Conservation (phyloP, 2,797 vertebrate genomes). For the Pseudochaenichthys georgianus region DNA sequence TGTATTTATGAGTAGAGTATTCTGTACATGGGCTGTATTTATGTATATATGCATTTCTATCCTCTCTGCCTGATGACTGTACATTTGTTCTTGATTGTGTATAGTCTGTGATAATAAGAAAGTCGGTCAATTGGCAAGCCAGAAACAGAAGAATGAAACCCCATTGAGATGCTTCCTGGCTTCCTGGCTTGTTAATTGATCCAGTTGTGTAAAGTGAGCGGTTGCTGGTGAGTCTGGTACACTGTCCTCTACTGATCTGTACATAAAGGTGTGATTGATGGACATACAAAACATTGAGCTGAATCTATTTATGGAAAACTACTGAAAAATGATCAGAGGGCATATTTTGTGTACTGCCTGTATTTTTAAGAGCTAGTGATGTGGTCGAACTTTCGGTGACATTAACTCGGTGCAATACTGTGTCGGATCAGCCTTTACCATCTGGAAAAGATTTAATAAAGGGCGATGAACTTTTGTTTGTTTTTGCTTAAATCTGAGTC, state of each 20-base stretch:
- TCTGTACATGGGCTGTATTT: conserved; percentile 49
- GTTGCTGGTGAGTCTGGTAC: conserved; percentile 17
- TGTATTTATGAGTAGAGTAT: conserved; percentile 60
- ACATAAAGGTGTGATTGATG: conserved; percentile 69
- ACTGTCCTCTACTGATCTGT: conserved; percentile 55
- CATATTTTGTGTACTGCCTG: conserved; percentile 87
- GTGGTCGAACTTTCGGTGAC: conserved; percentile 76
- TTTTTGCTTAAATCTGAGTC: background rate
- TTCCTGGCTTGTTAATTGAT: background rate
- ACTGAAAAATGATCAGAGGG: conserved; percentile 82
- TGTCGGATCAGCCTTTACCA: conserved; percentile 20
- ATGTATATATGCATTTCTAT: conserved; percentile 55
- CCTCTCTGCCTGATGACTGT: conserved; percentile 47
- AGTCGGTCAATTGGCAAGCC: conserved; percentile 10
- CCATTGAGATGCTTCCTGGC: background rate
- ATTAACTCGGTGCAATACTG: conserved; percentile 84
- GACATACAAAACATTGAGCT: conserved; percentile 36
- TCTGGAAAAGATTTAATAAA: conserved; percentile 65
- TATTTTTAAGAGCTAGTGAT: conserved; percentile 82
- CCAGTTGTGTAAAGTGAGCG: conserved; percentile 3
- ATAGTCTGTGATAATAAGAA: conserved; percentile 6
- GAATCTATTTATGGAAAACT: conserved; percentile 79
- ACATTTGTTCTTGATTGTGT: conserved; percentile 58
- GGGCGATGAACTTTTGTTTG: conserved; percentile 32
- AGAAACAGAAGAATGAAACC: background rate